These are phyloP conservation scores for Xerus inauris DNA, from an alignment of 2,113 vertebrate species.

Conservation along the genomic window DNA sequence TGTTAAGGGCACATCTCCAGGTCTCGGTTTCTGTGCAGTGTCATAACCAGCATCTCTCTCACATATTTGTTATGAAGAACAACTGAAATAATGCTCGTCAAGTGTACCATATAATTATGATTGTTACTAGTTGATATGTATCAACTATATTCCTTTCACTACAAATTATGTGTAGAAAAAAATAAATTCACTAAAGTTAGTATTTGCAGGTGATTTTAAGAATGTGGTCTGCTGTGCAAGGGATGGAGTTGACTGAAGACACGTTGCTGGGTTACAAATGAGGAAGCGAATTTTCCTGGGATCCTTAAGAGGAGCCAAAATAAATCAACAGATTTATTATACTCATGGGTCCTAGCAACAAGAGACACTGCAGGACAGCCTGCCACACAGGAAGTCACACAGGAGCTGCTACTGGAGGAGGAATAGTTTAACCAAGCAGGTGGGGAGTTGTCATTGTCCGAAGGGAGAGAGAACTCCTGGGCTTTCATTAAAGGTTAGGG, in stretches of 20 bases:
- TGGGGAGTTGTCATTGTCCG: no score
- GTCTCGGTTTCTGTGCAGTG: neutral
- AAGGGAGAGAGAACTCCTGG: no score
- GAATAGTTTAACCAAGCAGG: neutral
- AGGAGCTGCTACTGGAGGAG: neutral
- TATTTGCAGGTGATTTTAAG: neutral
- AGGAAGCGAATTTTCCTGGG: neutral
- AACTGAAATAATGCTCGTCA: neutral
- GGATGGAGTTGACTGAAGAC: neutral
- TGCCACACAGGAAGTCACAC: fast-evolving
- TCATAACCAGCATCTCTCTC: neutral
- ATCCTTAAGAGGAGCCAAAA: neutral
- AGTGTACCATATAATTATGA: neutral
- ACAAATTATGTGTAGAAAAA: neutral
- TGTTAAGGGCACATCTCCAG: neutral
- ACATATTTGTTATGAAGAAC: neutral
- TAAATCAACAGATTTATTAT: neutral
- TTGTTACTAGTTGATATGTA: neutral
- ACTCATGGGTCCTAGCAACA: neutral
- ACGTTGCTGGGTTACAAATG: fast-evolving
- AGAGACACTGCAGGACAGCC: neutral
- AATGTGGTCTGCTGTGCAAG: neutral
- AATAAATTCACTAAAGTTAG: neutral
- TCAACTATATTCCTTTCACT: neutral
- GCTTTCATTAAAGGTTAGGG: neutral